These are phyloP conservation scores for Notechis scutatus DNA, from an alignment of 2,113 vertebrate species.

Conservation along the genomic window DNA sequence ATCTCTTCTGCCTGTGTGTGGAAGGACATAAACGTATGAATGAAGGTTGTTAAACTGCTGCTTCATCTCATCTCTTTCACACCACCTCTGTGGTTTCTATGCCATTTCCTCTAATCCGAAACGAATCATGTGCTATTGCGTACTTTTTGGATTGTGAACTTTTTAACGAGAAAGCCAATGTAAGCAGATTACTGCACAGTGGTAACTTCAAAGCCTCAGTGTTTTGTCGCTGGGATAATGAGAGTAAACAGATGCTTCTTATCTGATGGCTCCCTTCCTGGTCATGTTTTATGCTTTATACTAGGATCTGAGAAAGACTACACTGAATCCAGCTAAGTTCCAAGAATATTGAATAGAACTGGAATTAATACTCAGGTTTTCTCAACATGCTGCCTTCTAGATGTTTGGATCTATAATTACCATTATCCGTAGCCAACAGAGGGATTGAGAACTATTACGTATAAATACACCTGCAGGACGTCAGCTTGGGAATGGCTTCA, in stretches of 20 bases:
- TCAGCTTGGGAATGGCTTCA: neutral
- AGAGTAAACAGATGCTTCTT: neutral
- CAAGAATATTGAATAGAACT: neutral
- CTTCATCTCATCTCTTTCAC: neutral
- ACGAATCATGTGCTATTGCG: accelerated
- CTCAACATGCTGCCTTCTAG: neutral
- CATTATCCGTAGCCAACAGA: neutral
- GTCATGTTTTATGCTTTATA: neutral
- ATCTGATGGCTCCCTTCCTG: neutral
- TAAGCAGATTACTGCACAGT: accelerated
- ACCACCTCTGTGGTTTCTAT: accelerated
- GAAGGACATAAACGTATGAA: neutral
- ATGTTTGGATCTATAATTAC: neutral
- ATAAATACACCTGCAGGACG: neutral
- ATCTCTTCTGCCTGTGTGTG: neutral
- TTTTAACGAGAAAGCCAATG: neutral
- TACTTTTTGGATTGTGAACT: neutral
- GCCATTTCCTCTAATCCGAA: neutral
- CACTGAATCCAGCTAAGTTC: neutral
- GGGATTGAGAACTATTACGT: neutral
- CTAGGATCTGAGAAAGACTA: too few species aligned
- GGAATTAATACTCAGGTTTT: neutral
- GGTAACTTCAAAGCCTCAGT: neutral
- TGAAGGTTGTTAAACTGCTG: neutral
- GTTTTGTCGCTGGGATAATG: neutral